Base-by-base conservation (phyloP, 2,888 invertebrate species). In the Folsomia manolachei region DNA sequence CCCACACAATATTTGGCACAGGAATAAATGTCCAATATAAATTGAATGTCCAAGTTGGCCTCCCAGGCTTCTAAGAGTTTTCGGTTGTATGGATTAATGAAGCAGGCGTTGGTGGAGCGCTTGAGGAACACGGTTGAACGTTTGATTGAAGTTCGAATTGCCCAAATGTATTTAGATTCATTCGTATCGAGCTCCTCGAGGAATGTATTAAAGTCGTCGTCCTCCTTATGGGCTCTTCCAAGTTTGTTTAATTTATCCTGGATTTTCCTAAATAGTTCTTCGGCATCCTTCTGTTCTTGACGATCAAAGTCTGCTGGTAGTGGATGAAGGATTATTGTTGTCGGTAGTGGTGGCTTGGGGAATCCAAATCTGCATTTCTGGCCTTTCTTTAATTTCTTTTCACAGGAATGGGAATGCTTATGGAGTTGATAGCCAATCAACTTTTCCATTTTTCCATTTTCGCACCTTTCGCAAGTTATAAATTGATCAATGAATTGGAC, bases 41-140 rank as follows among this genome's bases (percentile, higher is more conserved):
- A 83, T 71, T 84, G 83, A n/a, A 82, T 75, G 76, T 83, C 83
- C 80, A 82, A 82, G 71, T 83, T 83, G 4, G 83, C 82, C 53
- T 75, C 51, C 79, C 78, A 80, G 14, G 82, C 68, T 18, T 72
- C n/a, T 56, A 82, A 53, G 60, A 82, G 74, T 25, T 71, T 60
- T 9, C 19, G 19, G 70, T 81, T 82, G 71, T 81, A 82, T 1
- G 66, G 53, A 74, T 82, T 83, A 0, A 82, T 77, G 24, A 74
- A 72, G 1, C 69, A 70, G 14, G 74, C 78, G 51, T 74, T 63
- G 1, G 77, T 63, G n/a, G 27, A n/a, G 56, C 82, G 69, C 71
- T 81, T 79, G 1, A 81, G 69, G 68, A 81, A 76, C 14, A 79
- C 71, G 9, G 76, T 75, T 2, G 76, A 53, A n/a, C 73, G 65